A percentile compares a stretch with the other conserved stretches of the same genome.
Evolutionary conservation across 1,140 invertebrate species (phyloP).

Genomic region (Drosophila insularis): DNA sequence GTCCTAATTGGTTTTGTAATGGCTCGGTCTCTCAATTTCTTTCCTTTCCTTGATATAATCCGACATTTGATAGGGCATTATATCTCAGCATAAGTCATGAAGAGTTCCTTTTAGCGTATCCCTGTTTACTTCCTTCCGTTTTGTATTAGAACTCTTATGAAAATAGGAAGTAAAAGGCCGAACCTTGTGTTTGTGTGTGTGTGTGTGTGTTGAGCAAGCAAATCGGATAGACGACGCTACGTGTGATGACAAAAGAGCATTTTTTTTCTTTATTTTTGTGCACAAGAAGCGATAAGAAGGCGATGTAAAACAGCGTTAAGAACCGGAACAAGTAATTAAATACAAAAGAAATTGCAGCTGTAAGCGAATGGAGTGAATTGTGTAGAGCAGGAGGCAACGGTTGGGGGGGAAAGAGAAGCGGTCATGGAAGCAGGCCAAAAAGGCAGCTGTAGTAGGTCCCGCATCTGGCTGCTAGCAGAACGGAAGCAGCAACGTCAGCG

Average conservation of each 20-base stretch:
- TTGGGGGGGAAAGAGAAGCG: slow-evolving; percentile 17
- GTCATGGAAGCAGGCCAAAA: slow-evolving; percentile 38
- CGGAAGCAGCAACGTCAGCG: slow-evolving; percentile 33
- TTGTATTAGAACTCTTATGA: slow-evolving; percentile 19
- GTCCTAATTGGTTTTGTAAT: no score
- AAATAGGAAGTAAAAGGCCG: slow-evolving; percentile 5
- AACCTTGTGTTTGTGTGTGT: not conserved
- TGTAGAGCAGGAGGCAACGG: not conserved
- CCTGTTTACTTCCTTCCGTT: slow-evolving; percentile 7
- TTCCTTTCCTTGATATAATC: no score
- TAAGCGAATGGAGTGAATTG: not conserved
- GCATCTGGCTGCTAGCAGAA: slow-evolving; percentile 43
- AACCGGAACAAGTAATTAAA: slow-evolving; percentile 79
- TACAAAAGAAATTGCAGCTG: slow-evolving; percentile 63
- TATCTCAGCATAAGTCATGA: not conserved
- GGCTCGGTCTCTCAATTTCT: no score
- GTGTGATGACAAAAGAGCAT: slow-evolving; percentile 66
- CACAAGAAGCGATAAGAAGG: slow-evolving; percentile 50
- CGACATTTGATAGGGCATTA: not conserved
- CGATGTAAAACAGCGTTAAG: slow-evolving; percentile 70
- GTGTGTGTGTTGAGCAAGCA: slow-evolving; percentile 42
- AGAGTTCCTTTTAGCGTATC: slow-evolving; percentile 4
- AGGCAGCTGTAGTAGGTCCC: slow-evolving; percentile 35
- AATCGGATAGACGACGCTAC: slow-evolving; percentile 40
- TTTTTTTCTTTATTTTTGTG: slow-evolving; percentile 3